Evolutionary conservation across 2,797 vertebrate genomes (phyloP).

Genomic region (Limosa lapponica): DNA sequence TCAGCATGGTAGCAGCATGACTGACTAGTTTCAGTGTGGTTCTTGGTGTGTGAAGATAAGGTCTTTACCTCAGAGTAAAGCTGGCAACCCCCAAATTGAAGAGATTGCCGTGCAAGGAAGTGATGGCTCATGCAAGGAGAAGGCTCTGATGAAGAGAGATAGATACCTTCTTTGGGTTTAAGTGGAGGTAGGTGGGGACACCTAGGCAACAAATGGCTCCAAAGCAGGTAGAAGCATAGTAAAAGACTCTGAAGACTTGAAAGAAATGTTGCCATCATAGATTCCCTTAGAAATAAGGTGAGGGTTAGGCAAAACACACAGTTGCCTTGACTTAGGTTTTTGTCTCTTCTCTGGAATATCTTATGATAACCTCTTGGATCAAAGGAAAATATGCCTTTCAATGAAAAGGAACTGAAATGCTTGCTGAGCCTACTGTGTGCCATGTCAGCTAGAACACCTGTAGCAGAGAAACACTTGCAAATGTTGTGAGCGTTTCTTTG

Average conservation of each 20-base stretch:
- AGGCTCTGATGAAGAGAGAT: background rate
- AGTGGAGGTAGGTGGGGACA: background rate
- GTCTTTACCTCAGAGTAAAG: conserved; percentile 10
- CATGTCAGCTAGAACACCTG: background rate
- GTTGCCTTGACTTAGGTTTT: background rate
- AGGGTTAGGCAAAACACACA: background rate
- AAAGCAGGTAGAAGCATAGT: background rate
- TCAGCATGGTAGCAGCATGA: background rate
- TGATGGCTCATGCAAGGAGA: background rate
- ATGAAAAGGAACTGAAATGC: background rate
- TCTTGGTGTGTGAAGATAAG: conserved; percentile 23
- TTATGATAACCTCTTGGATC: background rate
- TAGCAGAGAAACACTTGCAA: background rate
- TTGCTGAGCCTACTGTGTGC: background rate
- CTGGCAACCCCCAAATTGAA: background rate
- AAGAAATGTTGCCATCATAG: background rate
- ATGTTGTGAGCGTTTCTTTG: background rate
- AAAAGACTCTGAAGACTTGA: background rate
- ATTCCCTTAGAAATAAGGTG: background rate
- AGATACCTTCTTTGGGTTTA: background rate
- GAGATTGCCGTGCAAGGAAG: background rate
- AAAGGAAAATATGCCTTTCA: background rate
- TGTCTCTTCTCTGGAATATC: background rate
- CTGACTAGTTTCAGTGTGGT: background rate
- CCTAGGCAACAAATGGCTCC: background rate